Evolutionary conservation across 2,113 vertebrate genomes (phyloP).

Genomic region (Forbesichthys papilliferus): DNA sequence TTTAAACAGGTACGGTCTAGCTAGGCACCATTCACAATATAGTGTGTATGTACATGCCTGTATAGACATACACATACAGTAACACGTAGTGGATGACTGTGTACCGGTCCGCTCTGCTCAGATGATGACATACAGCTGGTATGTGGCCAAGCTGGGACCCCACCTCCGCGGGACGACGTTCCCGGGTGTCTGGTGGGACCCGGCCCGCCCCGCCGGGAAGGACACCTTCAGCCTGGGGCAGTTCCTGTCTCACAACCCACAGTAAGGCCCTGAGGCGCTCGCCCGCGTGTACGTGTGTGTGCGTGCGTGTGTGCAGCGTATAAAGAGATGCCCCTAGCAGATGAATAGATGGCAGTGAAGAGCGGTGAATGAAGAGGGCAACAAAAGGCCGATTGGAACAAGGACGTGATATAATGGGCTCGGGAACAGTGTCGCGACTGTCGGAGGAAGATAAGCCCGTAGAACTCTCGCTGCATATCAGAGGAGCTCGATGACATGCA

Average conservation of each 20-base stretch:
- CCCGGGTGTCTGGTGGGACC: conserved; percentile 88
- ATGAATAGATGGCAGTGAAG: conserved; percentile 36
- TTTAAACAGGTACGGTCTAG: too few species aligned
- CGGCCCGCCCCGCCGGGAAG: conserved; percentile 67
- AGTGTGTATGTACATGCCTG: too few species aligned
- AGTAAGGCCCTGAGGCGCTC: conserved; percentile 78
- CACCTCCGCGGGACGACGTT: conserved; percentile 86
- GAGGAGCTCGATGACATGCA: conserved; percentile 66
- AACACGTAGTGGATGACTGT: too few species aligned
- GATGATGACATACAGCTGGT: conserved; percentile 99
- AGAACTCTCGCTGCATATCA: conserved; percentile 50
- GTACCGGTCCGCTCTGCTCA: conserved; percentile 42
- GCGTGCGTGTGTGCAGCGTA: conserved; percentile 3
- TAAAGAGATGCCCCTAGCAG: conserved; percentile 25
- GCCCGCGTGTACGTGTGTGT: neutral
- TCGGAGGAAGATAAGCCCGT: conserved; percentile 58
- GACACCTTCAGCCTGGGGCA: conserved; percentile 88
- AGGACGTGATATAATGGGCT: conserved; percentile 65
- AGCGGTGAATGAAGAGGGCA: conserved; percentile 36
- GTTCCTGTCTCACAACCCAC: conserved; percentile 88
- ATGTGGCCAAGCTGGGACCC: conserved; percentile 87
- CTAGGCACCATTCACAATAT: too few species aligned
- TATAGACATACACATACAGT: too few species aligned
- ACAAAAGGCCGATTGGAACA: conserved; percentile 58
- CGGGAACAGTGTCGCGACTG: conserved; percentile 58